These are phyloP conservation scores for Leucoptera coffeella DNA, from an alignment of 2,888 invertebrate genomes.

Conservation along the genomic window DNA sequence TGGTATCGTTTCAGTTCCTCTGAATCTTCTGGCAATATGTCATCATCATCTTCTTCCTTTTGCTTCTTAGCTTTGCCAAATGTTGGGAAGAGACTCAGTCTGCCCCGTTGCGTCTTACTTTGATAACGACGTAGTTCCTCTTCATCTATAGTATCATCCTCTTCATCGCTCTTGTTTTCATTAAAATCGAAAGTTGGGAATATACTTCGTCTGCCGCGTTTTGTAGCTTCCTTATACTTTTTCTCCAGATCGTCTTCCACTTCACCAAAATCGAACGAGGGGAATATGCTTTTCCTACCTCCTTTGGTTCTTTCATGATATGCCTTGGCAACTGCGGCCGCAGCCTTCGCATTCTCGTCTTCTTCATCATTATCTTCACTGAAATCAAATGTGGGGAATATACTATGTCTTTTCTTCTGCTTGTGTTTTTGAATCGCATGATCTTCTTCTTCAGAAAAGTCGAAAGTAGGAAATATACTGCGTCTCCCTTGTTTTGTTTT, in stretches of 20 bases:
- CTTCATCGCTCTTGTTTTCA: slow-evolving; percentile 16
- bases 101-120: slow-evolving; percentile 4
- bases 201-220: slow-evolving; percentile 30
- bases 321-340: slow-evolving; percentile 15
- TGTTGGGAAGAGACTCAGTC: slow-evolving; percentile 5
- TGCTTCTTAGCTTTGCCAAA: slow-evolving; percentile 12
- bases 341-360: not conserved
- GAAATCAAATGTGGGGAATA: slow-evolving; percentile 33
- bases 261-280: slow-evolving; percentile 35
- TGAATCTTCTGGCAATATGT: slow-evolving; percentile 35
- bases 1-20: slow-evolving; percentile 38
- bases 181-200: slow-evolving; percentile 36
- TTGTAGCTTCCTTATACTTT: slow-evolving; percentile 31
- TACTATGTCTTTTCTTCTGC: slow-evolving; percentile 30
- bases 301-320: slow-evolving; percentile 28
- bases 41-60: slow-evolving; percentile 26
- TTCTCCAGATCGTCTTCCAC: slow-evolving; percentile 21
- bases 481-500: slow-evolving; percentile 6
- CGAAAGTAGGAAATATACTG: slow-evolving; percentile 13
- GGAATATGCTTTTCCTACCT: slow-evolving; percentile 35
- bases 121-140: slow-evolving; percentile 5
- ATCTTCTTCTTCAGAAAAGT: slow-evolving; percentile 38
- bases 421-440: slow-evolving; percentile 17
- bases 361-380: slow-evolving; percentile 17
- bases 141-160: slow-evolving; percentile 4